phyloP scores from a whole-genome alignment of 2,888 invertebrate species.

The Carpatolechia fugitivella region DNA sequence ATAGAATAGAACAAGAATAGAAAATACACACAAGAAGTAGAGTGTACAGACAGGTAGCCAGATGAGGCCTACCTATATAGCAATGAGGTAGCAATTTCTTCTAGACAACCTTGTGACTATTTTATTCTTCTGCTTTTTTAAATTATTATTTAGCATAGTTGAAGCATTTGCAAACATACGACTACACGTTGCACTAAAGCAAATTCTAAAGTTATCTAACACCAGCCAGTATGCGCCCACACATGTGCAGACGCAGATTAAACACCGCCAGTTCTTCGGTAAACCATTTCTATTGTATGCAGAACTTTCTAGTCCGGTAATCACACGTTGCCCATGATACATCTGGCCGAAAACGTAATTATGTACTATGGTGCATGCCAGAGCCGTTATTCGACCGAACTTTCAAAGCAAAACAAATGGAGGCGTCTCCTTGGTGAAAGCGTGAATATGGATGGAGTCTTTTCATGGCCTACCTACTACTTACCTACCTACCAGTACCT shows the following conservation, averaged over 20 bases:
- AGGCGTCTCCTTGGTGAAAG: constrained; percentile 1
- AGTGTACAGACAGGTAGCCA: too few species aligned
- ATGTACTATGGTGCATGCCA: constrained; percentile 7
- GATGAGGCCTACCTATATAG: too few species aligned
- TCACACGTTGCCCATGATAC: constrained; percentile 22
- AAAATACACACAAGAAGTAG: too few species aligned
- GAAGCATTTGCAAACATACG: too few species aligned
- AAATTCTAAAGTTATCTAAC: not conserved
- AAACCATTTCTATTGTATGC: constrained; percentile 33
- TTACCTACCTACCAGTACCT: too few species aligned
- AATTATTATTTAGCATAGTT: too few species aligned
- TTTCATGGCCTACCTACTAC: not conserved
- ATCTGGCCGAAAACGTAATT: constrained; percentile 21
- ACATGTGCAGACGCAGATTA: not conserved
- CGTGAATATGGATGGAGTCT: not conserved
- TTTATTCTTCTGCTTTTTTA: too few species aligned
- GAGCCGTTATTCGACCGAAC: constrained; percentile 11
- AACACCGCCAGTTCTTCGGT: constrained; percentile 19
- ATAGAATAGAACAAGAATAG: too few species aligned
- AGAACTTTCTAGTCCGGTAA: constrained; percentile 38
- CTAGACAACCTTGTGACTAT: too few species aligned
- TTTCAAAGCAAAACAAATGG: constrained; percentile 7
- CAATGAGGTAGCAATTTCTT: too few species aligned
- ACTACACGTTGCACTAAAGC: too few species aligned
- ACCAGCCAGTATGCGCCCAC: not conserved